Conservation (phyloP, 2,113 vertebrate species). For the Fregata magnificens region DNA sequence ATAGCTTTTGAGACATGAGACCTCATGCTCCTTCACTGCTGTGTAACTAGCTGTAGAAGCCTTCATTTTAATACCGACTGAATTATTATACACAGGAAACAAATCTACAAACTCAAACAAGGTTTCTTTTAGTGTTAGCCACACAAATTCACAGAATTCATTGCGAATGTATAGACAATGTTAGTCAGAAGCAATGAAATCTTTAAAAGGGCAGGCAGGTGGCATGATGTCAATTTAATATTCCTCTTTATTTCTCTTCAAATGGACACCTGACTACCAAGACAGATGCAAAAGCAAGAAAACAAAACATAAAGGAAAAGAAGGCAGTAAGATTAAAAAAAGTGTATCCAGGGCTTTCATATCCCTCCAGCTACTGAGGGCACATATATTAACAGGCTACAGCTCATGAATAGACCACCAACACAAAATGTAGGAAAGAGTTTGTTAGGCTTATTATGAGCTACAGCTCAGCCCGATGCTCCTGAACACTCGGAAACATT, state of each 20-base stretch:
- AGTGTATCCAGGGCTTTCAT: not conserved
- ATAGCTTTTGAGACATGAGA: not conserved
- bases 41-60: not conserved
- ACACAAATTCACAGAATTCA: not conserved
- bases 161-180: not conserved
- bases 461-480: not conserved
- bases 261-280: not conserved
- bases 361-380: not conserved
- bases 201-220: not conserved
- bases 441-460: not conserved
- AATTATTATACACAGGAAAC: not conserved
- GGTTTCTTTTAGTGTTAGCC: not conserved
- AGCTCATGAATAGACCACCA: not conserved
- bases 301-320: not conserved
- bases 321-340: not conserved
- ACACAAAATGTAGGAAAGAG: not conserved
- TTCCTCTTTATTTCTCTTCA: not conserved
- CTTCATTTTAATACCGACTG: not conserved
- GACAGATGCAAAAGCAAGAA: not conserved
- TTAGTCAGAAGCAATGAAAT: not conserved
- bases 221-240: not conserved
- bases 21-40: accelerated
- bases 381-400: not conserved
- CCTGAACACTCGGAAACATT: not conserved
- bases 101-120: not conserved